phyloP scores from a whole-genome alignment of 2,797 vertebrate genomes.

The Chelidonichthys spinosus region DNA sequence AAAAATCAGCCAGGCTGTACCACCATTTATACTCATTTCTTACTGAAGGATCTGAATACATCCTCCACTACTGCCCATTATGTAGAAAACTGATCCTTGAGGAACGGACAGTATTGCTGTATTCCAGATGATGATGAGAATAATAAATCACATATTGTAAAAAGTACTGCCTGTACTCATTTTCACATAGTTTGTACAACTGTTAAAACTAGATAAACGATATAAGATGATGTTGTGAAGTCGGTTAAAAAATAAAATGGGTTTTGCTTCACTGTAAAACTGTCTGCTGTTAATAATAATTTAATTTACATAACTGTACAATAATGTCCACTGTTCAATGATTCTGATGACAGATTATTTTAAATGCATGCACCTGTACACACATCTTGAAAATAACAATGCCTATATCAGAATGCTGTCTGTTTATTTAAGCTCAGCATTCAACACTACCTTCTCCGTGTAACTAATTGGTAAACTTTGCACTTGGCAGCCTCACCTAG shows the following conservation, averaged over 20 bases:
- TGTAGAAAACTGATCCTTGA: neutral
- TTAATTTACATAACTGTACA: neutral
- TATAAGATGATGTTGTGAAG: constrained; percentile 32
- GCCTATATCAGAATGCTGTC: too few species aligned
- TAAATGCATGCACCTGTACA: neutral
- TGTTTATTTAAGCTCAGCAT: too few species aligned
- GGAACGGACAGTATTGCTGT: neutral
- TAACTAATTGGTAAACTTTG: too few species aligned
- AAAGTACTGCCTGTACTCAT: neutral
- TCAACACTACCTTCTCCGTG: too few species aligned
- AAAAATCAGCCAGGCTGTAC: neutral
- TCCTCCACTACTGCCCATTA: neutral
- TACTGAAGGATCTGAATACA: neutral
- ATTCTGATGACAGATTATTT: neutral
- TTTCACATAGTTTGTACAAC: neutral
- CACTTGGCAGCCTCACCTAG: too few species aligned
- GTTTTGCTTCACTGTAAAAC: constrained; percentile 20
- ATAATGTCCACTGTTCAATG: neutral
- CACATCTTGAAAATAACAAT: too few species aligned
- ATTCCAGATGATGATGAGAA: neutral
- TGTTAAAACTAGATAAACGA: neutral
- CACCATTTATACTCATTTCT: neutral
- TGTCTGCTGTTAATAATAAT: neutral
- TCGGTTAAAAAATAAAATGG: constrained; percentile 4
- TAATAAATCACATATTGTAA: neutral